phyloP scores from a whole-genome alignment of 2,888 invertebrate species.

The Meganola albula region DNA sequence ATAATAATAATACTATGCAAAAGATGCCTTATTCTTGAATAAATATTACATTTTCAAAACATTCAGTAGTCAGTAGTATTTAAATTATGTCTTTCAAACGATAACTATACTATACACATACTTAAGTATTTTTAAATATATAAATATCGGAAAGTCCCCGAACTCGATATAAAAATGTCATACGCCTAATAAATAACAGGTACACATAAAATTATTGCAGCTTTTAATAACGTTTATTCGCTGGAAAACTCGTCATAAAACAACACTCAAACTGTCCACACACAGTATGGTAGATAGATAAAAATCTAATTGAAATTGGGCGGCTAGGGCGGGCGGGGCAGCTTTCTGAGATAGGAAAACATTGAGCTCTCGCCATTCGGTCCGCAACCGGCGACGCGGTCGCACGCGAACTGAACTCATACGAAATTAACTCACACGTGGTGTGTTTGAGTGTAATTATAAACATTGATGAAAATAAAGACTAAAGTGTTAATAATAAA shows the following conservation, averaged over 20 bases:
- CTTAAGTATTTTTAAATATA: too few species aligned
- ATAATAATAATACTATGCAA: slow-evolving; percentile 3
- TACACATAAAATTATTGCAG: too few species aligned
- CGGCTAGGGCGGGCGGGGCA: slow-evolving; percentile 49
- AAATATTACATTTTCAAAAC: too few species aligned
- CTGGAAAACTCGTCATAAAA: slow-evolving; percentile 26
- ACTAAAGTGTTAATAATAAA: not conserved
- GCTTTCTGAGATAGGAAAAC: slow-evolving; percentile 56
- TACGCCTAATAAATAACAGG: too few species aligned
- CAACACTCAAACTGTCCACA: slow-evolving; percentile 30
- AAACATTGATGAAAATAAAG: slow-evolving; percentile 13
- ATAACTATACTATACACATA: too few species aligned
- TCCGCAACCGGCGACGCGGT: slow-evolving; percentile 41
- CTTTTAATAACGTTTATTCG: too few species aligned
- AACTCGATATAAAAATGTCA: too few species aligned
- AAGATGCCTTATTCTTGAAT: not conserved
- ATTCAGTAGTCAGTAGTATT: too few species aligned
- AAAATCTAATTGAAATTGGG: slow-evolving; percentile 49
- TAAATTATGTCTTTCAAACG: too few species aligned
- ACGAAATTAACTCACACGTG: slow-evolving; percentile 10
- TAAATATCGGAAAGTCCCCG: too few species aligned
- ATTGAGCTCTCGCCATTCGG: slow-evolving; percentile 39
- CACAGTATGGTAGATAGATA: slow-evolving; percentile 40
- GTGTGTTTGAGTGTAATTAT: slow-evolving; percentile 19
- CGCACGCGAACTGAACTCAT: slow-evolving; percentile 39